A percentile compares a stretch with the other conserved stretches of the same genome.
phyloP scores from a whole-genome alignment of 1,140 invertebrate genomes.

The Zaprionus kolodkinae region DNA sequence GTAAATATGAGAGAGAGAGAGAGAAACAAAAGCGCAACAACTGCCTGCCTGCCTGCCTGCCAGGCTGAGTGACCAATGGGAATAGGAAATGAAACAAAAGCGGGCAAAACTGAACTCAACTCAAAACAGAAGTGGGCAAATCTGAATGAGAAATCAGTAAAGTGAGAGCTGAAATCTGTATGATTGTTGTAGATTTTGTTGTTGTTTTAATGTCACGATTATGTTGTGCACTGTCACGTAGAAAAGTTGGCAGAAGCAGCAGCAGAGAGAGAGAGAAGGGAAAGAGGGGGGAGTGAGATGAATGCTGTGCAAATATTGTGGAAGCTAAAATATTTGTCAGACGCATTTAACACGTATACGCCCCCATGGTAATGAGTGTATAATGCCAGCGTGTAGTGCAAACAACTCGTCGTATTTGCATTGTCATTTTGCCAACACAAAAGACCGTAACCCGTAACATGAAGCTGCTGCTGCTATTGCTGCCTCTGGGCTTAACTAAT shows the following conservation, averaged over 20 bases:
- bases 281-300: constrained; percentile 8
- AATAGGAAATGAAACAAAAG: constrained; percentile 72
- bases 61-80: constrained; percentile 72
- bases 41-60: too few relatives aligned
- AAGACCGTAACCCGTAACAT: constrained; percentile 56
- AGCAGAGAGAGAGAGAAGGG: background rate
- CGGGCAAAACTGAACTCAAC: constrained; percentile 27
- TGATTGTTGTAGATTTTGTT: background rate
- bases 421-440: constrained; percentile 78
- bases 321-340: constrained; percentile 69
- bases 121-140: constrained; percentile 29
- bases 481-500: constrained; percentile 74
- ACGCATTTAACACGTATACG: constrained; percentile 78
- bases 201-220: constrained; percentile 70
- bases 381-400: constrained; percentile 55
- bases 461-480: constrained; percentile 41
- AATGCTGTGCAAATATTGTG: constrained; percentile 65
- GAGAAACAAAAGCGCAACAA: constrained; percentile 7
- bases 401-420: constrained; percentile 71
- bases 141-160: constrained; percentile 43
- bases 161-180: constrained; percentile 47
- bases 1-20: constrained; percentile 45
- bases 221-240: constrained; percentile 53
- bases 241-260: constrained; percentile 56
- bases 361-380: constrained; percentile 79